Conservation (phyloP, 2,888 invertebrate species). For the Nemurella pictetii region DNA sequence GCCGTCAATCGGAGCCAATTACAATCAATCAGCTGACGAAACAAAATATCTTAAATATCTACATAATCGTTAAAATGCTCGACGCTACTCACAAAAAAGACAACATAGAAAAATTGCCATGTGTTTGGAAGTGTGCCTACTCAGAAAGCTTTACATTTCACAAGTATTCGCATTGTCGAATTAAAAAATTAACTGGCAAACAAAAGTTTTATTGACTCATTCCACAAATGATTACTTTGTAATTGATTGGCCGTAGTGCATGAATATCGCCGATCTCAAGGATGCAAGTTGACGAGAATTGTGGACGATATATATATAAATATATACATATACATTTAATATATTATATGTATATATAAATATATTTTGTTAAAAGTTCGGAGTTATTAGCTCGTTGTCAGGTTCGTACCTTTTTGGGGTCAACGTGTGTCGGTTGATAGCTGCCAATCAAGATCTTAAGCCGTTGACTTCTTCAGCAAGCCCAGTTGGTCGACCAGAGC, state of each 20-base stretch:
- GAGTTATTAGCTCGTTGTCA: background rate
- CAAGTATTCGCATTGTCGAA: background rate
- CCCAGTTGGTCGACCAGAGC: constrained; percentile 66
- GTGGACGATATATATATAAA: background rate
- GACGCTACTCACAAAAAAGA: background rate
- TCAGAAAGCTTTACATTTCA: background rate
- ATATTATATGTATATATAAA: background rate
- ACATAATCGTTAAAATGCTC: background rate
- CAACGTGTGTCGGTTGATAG: background rate
- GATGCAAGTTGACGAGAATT: background rate
- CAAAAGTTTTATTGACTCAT: background rate
- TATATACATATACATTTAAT: background rate
- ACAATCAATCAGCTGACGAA: background rate
- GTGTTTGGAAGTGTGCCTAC: background rate
- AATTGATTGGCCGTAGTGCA: background rate
- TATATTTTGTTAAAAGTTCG: background rate
- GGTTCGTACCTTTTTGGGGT: background rate
- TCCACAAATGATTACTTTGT: background rate
- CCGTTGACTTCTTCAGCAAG: constrained; percentile 62
- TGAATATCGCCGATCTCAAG: too few species aligned
- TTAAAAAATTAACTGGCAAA: background rate
- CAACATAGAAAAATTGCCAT: background rate
- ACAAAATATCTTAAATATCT: background rate
- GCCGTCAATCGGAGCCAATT: background rate
- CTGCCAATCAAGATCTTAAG: constrained; percentile 53